Evolutionary conservation across 1,140 invertebrate species (phyloP), one percentile per base, ranked within the genome.

Genomic region (Zaprionus davidi): DNA sequence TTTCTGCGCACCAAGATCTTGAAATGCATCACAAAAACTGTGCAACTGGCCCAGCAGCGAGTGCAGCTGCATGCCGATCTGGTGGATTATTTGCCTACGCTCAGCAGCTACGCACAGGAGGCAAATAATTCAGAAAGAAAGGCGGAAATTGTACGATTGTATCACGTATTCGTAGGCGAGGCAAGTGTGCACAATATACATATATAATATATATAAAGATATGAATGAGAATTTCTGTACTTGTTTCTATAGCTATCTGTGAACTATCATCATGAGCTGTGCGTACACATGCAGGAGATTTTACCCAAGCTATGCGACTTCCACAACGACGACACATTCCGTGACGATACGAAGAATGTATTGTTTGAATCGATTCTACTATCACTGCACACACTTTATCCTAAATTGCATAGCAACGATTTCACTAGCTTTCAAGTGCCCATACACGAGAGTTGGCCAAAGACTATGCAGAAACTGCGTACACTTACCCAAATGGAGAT

Each of bases 401-500:
- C 84, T 1, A 81, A 82, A 20, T 49, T 91, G 7, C 51, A 66
- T 7, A 38, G 11, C 5, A 63, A 77, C 0, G 72, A 90, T 34
- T 86, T 83, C 7, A 79, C 71, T 34, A 82, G 82, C 0, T 78
- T 82, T 4, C 76, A 82, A 17, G 78, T 92, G 20, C 22, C 69
- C 0, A n/a, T 90, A 1, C 57, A 71, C 9, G 64, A 87, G 4
- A 79, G 20, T 6, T 92, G 91, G 91, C 13, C 64, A 0, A 76
- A 84, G 51, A 91, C 84, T 6, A 15, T 92, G 56, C 53, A 65
- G 6, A 81, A 82, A 36, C 49, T 92, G 4, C 78, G 73, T 26
- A 82, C 80, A 5, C 79, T 92, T 28, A 70, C 92, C 0, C 46
- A 79, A 13, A 77, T 92, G 79, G 91, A 92, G 62, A 86, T 91